Percentiles rank a stretch among this genome's conserved stretches.
Conservation (phyloP, 35 echinoderm and acorn worm species). For the Diadema setosum region DNA sequence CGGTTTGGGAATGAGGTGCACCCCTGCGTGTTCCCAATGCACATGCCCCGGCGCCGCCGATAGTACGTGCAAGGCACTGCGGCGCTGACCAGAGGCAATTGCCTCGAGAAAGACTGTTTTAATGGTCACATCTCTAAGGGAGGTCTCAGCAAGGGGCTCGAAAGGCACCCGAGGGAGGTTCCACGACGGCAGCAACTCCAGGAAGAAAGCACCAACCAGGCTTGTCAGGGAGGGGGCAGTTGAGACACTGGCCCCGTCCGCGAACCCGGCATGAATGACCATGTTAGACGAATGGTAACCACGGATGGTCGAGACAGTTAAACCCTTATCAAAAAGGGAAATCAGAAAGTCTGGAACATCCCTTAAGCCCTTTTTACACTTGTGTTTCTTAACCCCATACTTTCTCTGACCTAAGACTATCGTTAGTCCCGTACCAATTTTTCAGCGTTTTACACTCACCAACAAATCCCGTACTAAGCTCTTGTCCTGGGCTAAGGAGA, state of each 20-base stretch:
- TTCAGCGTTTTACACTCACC: too few species aligned
- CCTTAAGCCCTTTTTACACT: too few species aligned
- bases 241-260: background rate
- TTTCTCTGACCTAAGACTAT: too few species aligned
- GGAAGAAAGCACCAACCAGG: constrained; percentile 14
- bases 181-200: constrained; percentile 23
- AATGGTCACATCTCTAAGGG: constrained; percentile 18
- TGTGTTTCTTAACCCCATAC: too few species aligned
- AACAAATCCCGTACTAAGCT: too few species aligned
- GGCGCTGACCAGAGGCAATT: background rate
- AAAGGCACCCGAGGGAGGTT: constrained; percentile 24
- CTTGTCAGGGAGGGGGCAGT: too few species aligned
- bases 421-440: too few species aligned
- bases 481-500: too few species aligned
- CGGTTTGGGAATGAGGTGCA: background rate
- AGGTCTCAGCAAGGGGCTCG: constrained; percentile 9
- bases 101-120: constrained; percentile 2
- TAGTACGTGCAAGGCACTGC: background rate
- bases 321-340: too few species aligned
- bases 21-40: background rate
- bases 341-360: too few species aligned
- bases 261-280: constrained; percentile 11
- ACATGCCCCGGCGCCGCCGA: background rate
- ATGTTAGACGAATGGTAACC: too few species aligned
- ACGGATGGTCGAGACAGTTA: too few species aligned